Base-by-base conservation (phyloP, 2,888 invertebrate genomes). In the Caenorhabditis angaria region DNA sequence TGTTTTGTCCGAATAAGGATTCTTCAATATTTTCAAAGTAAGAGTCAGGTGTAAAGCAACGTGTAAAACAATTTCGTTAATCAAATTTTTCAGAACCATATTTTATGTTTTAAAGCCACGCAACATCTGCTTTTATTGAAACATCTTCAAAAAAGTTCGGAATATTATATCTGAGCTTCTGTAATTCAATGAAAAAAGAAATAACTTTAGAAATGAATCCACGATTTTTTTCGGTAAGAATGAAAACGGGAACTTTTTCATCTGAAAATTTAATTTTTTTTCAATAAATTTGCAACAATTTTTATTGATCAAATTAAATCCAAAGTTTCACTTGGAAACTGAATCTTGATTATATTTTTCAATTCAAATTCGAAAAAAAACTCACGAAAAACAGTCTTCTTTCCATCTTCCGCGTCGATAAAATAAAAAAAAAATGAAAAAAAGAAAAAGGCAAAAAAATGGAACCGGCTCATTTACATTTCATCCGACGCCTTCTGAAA, bases 391-490 rank as follows among this genome's bases (percentile, higher is more conserved):
- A 41, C 41, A 12, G 41, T 41, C 18, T 41, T 41, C 41, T 41
- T 41, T n/a, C n/a, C n/a, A n/a, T n/a, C n/a, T 18, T 41, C 41
- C 41, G 41, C 41, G 18, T 41, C 41, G 41, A 41, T 41, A 41
- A 29, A 58, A 5, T 14, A 53, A 27, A 20, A 1, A 20, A 41
- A 29, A 41, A 32, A 20, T n/a, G 47, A 41, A 8, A n/a, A 59
- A 50, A 59, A 32, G 22, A 10, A n/a, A 8, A 20, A 12, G 1
- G 24, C 35, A 22, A 20, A 32, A 41, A 41, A 29, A 58, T 58
- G 59, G 8, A 58, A 32, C n/a, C 35, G 47, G n/a, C 59, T 27
- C 41, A 27, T 28, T 58, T 20, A 32, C 32, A 32, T 41, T 32
- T 35, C 59, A n/a, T n/a, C 50, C n/a, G n/a, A 8, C 22, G 50